Percentiles rank a stretch among this genome's conserved stretches.
Conservation (phyloP, 2,888 invertebrate genomes). For the Eupithecia subumbrata region DNA sequence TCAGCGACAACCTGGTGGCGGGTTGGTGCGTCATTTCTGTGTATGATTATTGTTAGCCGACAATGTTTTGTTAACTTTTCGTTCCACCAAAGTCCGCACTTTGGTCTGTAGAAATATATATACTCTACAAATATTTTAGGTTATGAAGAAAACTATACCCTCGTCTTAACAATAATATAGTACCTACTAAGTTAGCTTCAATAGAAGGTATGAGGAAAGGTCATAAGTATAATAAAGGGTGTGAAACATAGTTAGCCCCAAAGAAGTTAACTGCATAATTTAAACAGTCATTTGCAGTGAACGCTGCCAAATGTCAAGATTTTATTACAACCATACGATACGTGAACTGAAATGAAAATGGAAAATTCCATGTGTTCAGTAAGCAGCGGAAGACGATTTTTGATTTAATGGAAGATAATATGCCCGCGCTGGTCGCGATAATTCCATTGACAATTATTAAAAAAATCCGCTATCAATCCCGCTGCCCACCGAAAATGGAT, state of each 20-base stretch:
- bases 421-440: no score
- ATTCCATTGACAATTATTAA: no score
- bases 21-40: neutral
- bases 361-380: neutral
- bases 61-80: neutral
- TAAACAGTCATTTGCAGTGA: slow-evolving; percentile 69
- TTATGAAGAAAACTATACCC: slow-evolving; percentile 10
- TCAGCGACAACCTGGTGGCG: no score
- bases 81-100: no score
- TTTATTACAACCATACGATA: slow-evolving; percentile 48
- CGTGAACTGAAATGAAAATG: neutral
- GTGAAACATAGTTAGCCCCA: slow-evolving; percentile 53
- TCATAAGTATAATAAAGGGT: slow-evolving; percentile 52
- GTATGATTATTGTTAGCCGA: neutral
- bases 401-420: no score
- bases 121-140: no score
- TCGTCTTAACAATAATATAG: neutral
- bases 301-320: slow-evolving; percentile 66
- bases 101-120: no score
- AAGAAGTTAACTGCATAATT: slow-evolving; percentile 73
- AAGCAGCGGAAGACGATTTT: neutral
- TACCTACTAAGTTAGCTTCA: slow-evolving; percentile 28
- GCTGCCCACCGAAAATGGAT: no score
- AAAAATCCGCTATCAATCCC: no score
- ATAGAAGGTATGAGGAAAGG: slow-evolving; percentile 45